Evolutionary conservation across 2,797 vertebrate genomes (phyloP), one percentile per base, ranked within the genome.

Genomic region (Phoebastria nigripes): DNA sequence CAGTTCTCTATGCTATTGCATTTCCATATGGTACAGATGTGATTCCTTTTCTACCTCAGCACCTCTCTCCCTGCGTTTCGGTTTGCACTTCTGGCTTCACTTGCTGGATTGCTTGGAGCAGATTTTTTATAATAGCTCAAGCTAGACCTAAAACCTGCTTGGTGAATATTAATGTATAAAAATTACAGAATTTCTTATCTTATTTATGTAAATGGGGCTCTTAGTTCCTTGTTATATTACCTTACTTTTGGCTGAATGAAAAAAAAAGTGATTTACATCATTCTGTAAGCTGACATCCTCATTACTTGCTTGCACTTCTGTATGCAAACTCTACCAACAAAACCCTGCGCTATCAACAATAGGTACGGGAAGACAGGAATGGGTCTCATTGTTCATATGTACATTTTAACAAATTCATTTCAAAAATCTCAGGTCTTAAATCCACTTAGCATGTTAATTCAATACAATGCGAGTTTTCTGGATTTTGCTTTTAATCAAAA

Each of bases 401-500:
- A 70, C 25, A 4, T 2, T 6, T 37, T 42, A 70, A 63, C 19
- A 72, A 93, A 87, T 28, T 37, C 0, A 39, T 77, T 55, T 70
- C n/a, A 59, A 86, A 86, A 94, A 87, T 52, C 13, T 46, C 52
- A 46, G 29, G 24, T 41, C 84, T 89, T 56, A 85, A 89, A 77
- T 52, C 46, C 54, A 84, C 35, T 69, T 41, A 28, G 16, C 15
- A 84, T 20, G 67, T 80, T 92, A 63, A 89, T 71, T 89, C 56
- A 61, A 33, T 29, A 76, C 2, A 41, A 62, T 5, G 7, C 0
- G 7, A 82, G 26, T 41, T 89, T 61, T 62, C 37, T 44, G 47
- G 78, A 41, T 92, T 93, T 89, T 63, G 44, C 9, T 94, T 87
- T 89, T 92, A 94, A 92, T 73, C 52, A 92, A 55, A 83, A 74